Evolutionary conservation across 2,888 invertebrate species (phyloP).

Genomic region (Caenorhabditis sp.): DNA sequence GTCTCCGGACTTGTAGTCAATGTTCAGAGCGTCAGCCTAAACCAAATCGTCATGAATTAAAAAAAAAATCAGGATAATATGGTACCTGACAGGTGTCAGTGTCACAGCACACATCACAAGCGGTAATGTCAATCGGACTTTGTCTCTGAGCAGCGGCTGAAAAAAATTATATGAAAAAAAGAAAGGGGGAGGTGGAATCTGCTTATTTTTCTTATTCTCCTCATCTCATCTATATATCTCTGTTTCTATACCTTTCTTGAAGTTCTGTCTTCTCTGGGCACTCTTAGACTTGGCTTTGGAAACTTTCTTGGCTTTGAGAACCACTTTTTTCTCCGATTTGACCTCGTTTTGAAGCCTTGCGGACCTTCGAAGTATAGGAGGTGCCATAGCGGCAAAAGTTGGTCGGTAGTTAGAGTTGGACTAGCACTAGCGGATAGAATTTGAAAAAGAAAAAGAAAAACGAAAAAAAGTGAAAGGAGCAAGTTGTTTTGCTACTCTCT

Average conservation of each 20-base stretch:
- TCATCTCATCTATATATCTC: too few species aligned
- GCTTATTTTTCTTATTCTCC: background rate
- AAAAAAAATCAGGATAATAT: background rate
- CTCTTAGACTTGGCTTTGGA: constrained; percentile 23
- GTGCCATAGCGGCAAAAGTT: constrained; percentile 32
- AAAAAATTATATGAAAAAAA: too few species aligned
- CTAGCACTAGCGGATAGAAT: too few species aligned
- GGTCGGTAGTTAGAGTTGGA: too few species aligned
- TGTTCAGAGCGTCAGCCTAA: constrained; percentile 71
- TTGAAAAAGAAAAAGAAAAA: constrained; percentile 1
- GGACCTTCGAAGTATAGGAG: constrained; percentile 44
- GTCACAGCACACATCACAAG: constrained; percentile 64
- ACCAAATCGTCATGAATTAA: constrained; percentile 9
- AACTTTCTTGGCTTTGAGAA: constrained; percentile 31
- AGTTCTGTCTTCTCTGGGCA: constrained; percentile 10
- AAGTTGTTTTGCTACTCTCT: constrained; percentile 52
- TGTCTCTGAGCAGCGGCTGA: constrained; percentile 61
- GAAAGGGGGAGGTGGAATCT: too few species aligned
- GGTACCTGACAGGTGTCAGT: constrained; percentile 59
- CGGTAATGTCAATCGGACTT: constrained; percentile 71
- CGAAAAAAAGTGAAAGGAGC: constrained; percentile 5
- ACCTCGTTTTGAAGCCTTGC: constrained; percentile 12
- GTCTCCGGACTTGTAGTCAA: constrained; percentile 74
- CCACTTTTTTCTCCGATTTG: constrained; percentile 21
- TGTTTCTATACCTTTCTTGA: constrained; percentile 40